Percentiles rank a stretch among this genome's conserved stretches.
Evolutionary conservation across 2,113 vertebrate genomes (phyloP).

Genomic region (Bufo bufo): DNA sequence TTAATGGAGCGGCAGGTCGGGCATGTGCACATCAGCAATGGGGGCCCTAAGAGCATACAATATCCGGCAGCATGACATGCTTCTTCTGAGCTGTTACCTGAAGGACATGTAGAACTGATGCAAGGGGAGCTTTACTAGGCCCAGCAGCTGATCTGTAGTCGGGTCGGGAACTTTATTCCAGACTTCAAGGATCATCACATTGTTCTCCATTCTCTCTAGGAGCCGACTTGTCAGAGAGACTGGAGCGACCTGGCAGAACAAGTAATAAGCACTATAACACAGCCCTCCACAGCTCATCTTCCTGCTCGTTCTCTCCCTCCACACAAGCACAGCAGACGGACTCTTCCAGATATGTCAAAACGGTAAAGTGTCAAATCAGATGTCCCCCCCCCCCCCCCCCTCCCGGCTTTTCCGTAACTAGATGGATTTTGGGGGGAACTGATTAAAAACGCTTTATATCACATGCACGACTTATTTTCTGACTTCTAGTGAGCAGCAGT

Average conservation of each 20-base stretch:
- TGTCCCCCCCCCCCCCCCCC: too few relatives aligned
- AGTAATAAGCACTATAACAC: not conserved
- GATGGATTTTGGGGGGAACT: too few relatives aligned
- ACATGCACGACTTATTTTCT: too few relatives aligned
- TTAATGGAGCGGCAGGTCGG: too few relatives aligned
- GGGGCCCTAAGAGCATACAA: too few relatives aligned
- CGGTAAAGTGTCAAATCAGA: too few relatives aligned
- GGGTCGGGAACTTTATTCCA: constrained; percentile 84
- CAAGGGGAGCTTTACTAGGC: constrained; percentile 91
- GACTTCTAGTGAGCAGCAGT: not conserved
- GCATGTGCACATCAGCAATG: too few relatives aligned
- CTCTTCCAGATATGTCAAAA: too few relatives aligned
- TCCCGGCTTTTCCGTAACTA: too few relatives aligned
- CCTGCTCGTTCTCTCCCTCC: not conserved
- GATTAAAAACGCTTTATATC: too few relatives aligned
- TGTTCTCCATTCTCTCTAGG: constrained; percentile 90
- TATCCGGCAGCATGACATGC: too few relatives aligned
- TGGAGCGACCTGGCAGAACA: constrained; percentile 81
- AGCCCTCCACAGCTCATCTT: not conserved
- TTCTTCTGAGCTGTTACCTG: constrained; percentile 72
- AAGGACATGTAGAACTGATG: constrained; percentile 98
- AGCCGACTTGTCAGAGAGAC: constrained; percentile 78
- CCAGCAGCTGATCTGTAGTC: constrained; percentile 81
- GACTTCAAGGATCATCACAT: constrained; percentile 91
- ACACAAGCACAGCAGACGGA: too few relatives aligned